Evolutionary conservation across 2,888 invertebrate species (phyloP).

Genomic region (Orchestes rusci): DNA sequence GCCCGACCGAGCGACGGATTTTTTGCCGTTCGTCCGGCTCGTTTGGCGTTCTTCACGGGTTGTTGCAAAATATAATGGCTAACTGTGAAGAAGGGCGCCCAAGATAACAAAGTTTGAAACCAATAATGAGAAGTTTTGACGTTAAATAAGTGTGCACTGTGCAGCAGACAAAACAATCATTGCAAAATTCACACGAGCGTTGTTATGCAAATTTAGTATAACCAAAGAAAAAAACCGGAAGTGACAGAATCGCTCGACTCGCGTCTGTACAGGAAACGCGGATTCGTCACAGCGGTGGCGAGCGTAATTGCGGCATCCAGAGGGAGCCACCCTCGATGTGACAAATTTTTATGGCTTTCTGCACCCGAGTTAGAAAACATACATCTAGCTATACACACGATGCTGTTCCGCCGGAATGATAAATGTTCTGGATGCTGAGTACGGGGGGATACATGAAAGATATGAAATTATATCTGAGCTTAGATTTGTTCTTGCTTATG

Average conservation of each 20-base stretch:
- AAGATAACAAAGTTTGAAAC: too few relatives aligned
- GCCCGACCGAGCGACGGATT: constrained; percentile 12
- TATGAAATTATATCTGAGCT: too few relatives aligned
- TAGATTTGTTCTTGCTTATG: too few relatives aligned
- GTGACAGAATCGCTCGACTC: constrained; percentile 27
- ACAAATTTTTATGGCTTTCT: constrained; percentile 43
- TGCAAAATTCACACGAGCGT: too few relatives aligned
- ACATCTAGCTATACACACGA: too few relatives aligned
- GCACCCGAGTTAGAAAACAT: constrained; percentile 32
- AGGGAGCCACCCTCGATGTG: constrained; percentile 36
- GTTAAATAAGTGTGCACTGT: neutral
- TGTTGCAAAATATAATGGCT: constrained; percentile 23
- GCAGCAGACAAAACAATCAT: too few relatives aligned
- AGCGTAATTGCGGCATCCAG: constrained; percentile 38
- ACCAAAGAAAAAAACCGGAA: constrained; percentile 36
- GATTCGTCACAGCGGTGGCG: constrained; percentile 41
- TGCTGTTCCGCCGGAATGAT: too few relatives aligned
- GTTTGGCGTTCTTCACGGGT: constrained; percentile 23
- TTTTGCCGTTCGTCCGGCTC: constrained; percentile 18
- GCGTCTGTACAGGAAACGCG: constrained; percentile 36
- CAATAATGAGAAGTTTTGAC: too few relatives aligned
- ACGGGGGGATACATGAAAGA: too few relatives aligned
- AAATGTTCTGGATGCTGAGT: too few relatives aligned
- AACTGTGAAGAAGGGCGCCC: constrained; percentile 10
- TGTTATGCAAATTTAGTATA: too few relatives aligned